These are phyloP conservation scores for Apeltes quadracus DNA, from an alignment of 2,113 vertebrate species.

Conservation along the genomic window DNA sequence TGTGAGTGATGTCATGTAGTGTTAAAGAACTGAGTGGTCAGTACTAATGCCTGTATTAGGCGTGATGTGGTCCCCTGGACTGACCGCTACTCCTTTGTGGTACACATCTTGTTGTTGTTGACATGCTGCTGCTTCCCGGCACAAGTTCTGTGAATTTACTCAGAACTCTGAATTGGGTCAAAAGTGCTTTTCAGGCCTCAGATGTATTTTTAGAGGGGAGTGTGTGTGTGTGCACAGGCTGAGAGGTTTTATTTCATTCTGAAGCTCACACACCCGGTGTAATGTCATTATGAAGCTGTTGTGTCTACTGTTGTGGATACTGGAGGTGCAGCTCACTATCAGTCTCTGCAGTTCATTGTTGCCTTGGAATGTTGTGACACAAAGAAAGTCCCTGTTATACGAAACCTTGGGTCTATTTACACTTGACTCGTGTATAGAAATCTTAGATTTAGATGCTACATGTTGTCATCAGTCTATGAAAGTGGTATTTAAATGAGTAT, in stretches of 20 bases:
- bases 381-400: background rate
- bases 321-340: background rate
- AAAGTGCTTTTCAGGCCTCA: background rate
- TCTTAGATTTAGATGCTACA: background rate
- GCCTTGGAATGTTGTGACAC: background rate
- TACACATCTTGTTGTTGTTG: background rate
- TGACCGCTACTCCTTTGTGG: background rate
- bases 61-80: background rate
- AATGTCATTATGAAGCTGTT: background rate
- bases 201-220: constrained; percentile 14
- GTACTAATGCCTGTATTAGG: too few relatives aligned
- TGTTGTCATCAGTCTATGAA: background rate
- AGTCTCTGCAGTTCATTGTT: background rate
- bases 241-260: background rate
- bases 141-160: background rate
- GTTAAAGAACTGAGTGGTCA: too few relatives aligned
- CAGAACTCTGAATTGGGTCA: constrained; percentile 14
- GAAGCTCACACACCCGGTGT: background rate
- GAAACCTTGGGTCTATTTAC: background rate
- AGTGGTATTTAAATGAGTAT: too few relatives aligned
- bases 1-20: background rate
- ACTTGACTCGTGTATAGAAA: background rate
- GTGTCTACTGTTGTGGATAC: background rate
- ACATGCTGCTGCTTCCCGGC: background rate
- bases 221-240: background rate